phyloP scores from a whole-genome alignment of 2,797 vertebrate species.

The Myotis pilosus region DNA sequence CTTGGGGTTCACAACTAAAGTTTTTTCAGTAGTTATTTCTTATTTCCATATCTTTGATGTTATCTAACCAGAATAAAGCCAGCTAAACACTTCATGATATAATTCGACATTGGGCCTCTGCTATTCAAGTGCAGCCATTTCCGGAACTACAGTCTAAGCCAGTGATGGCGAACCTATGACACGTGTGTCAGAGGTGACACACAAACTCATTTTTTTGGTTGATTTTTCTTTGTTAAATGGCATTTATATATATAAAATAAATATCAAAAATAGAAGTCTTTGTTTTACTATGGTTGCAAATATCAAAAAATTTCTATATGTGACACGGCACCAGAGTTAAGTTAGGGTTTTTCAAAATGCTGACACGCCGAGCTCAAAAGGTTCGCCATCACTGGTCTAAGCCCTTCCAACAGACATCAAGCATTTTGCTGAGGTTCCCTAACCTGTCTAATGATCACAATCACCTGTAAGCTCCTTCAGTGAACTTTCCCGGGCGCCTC shows the following conservation, averaged over 20 bases:
- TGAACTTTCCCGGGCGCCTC: not conserved
- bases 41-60: not conserved
- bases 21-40: not conserved
- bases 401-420: not conserved
- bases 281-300: no score
- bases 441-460: not conserved
- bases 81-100: not conserved
- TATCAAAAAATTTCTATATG: no score
- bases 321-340: no score
- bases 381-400: not conserved
- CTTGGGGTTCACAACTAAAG: not conserved
- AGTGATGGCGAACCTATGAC: no score
- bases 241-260: no score
- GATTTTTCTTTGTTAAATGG: no score
- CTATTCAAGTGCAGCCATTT: not conserved
- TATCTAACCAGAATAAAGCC: not conserved
- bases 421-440: not conserved
- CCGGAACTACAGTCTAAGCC: not conserved
- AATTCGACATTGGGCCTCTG: not conserved
- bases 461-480: not conserved
- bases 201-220: no score
- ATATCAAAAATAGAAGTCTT: no score
- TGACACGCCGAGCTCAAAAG: no score
- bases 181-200: no score
- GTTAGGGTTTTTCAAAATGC: no score